phyloP scores from a whole-genome alignment of 2,888 invertebrate genomes.

The Drosophila mulleri region DNA sequence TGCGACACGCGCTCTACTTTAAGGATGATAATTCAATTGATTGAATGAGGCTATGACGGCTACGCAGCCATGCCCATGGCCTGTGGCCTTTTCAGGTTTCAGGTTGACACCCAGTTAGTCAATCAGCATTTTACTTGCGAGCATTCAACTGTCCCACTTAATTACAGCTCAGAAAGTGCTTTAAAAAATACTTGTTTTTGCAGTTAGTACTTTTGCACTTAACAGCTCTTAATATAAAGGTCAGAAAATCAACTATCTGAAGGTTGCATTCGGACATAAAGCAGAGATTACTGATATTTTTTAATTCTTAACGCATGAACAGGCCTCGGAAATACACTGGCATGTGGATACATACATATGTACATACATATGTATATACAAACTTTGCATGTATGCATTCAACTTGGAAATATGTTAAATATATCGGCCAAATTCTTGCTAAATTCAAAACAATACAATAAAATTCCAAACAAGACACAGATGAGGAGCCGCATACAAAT shows the following conservation, averaged over 20 bases:
- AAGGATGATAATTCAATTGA: constrained; percentile 19
- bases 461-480: background rate
- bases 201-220: constrained; percentile 17
- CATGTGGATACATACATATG: too few species aligned
- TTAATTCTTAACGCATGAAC: constrained; percentile 16
- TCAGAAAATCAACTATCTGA: constrained; percentile 28
- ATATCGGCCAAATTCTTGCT: constrained; percentile 31
- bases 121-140: constrained; percentile 21
- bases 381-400: constrained; percentile 1
- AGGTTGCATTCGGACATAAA: constrained; percentile 17
- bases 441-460: constrained; percentile 22
- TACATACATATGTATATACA: background rate
- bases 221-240: constrained; percentile 30
- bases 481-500: constrained; percentile 27
- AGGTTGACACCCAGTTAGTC: constrained; percentile 4
- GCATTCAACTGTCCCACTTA: constrained; percentile 24
- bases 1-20: constrained; percentile 1
- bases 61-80: background rate
- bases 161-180: constrained; percentile 32
- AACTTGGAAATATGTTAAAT: constrained; percentile 12
- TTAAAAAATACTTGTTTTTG: constrained; percentile 34
- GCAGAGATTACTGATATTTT: constrained; percentile 14
- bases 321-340: background rate
- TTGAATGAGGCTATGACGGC: background rate
- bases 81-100: constrained; percentile 20